Evolutionary conservation across 2,113 vertebrate species (phyloP).

Genomic region (cat (Felis catus)): F.catus_Fca126_mat1.0 CM031421.1:52103501-52104000

Average conservation of each 20-base stretch:
- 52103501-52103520: not conserved
- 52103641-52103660: rapidly evolving
- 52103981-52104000: not conserved
- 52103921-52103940: not conserved
- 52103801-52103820: not conserved
- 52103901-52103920: not conserved
- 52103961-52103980: not conserved
- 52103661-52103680: not conserved
- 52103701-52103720: no score
- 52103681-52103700: not conserved
- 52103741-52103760: not conserved
- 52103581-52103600: not conserved
- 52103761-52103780: not conserved
- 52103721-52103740: not conserved
- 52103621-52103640: not conserved
- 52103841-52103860: not conserved
- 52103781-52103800: not conserved
- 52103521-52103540: not conserved
- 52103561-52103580: not conserved
- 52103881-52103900: not conserved
- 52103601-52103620: not conserved
- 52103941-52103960: not conserved
- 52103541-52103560: not conserved
- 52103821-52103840: not conserved
- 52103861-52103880: not conserved